phyloP scores from a whole-genome alignment of 2,797 vertebrate genomes.

The Pseudochaenichthys georgianus region DNA sequence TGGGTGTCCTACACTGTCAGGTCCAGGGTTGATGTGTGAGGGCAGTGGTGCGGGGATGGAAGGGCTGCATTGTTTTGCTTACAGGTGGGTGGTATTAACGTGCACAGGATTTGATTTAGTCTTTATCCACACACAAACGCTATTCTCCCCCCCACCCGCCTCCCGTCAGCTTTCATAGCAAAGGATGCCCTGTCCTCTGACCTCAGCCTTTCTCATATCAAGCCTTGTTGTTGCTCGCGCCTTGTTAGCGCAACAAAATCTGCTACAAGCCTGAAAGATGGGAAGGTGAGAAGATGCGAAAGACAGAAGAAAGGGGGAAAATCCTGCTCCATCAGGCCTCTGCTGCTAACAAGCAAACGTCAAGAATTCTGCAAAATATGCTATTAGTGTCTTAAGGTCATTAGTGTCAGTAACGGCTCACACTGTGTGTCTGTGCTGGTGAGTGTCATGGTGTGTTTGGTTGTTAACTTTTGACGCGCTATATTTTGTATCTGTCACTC shows the following conservation, averaged over 20 bases:
- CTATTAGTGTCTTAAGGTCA: constrained; percentile 60
- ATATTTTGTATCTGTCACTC: constrained; percentile 58
- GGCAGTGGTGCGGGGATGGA: constrained; percentile 22
- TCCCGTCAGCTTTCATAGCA: constrained; percentile 39
- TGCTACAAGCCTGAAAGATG: constrained; percentile 23
- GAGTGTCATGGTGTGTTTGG: constrained; percentile 45
- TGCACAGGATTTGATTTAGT: constrained; percentile 44
- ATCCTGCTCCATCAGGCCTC: constrained; percentile 51
- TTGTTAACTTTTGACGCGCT: constrained; percentile 60
- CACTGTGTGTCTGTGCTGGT: constrained; percentile 9
- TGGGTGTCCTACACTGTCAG: constrained; percentile 55
- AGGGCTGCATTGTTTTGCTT: constrained; percentile 24
- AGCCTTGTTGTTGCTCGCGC: constrained; percentile 26
- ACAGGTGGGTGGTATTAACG: constrained; percentile 39
- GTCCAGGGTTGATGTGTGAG: constrained; percentile 45
- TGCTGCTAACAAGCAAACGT: constrained; percentile 76
- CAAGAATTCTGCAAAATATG: constrained; percentile 56
- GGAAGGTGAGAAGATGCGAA: constrained; percentile 31
- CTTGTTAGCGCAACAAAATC: constrained; percentile 53
- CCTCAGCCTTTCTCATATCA: constrained; percentile 44
- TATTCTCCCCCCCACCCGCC: constrained; percentile 6
- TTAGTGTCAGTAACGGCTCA: constrained; percentile 61
- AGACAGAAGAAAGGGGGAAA: constrained; percentile 34
- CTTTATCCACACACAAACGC: constrained; percentile 10
- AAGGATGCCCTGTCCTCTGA: constrained; percentile 50